phyloP scores from a whole-genome alignment of 2,888 invertebrate genomes.

The Heliconius hortense region DNA sequence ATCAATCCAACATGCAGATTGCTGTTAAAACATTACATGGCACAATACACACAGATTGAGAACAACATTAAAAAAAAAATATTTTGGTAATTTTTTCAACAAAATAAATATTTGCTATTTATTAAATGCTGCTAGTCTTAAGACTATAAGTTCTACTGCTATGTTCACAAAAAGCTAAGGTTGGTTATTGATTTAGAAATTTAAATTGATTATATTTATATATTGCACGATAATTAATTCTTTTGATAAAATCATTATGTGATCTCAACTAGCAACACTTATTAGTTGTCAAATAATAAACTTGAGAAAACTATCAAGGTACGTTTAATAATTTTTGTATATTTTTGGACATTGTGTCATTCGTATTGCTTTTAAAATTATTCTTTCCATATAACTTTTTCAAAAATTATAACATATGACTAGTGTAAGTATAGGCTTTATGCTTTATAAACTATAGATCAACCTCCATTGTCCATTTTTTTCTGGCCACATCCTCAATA shows the following conservation, averaged over 20 bases:
- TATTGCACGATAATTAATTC: no score
- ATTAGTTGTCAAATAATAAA: slow-evolving; percentile 32
- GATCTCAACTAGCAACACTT: slow-evolving; percentile 14
- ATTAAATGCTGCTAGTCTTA: not conserved
- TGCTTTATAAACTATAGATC: slow-evolving; percentile 15
- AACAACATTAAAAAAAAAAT: not conserved
- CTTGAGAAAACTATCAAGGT: slow-evolving; percentile 19
- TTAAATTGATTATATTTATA: no score
- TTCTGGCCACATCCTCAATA: slow-evolving; percentile 81
- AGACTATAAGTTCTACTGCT: no score
- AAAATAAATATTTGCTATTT: not conserved
- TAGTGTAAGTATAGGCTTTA: slow-evolving; percentile 2
- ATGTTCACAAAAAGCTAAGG: no score
- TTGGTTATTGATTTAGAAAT: no score
- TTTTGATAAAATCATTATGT: not conserved
- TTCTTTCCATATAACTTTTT: not conserved
- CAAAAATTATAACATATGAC: not conserved
- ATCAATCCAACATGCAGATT: not conserved
- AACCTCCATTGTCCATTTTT: slow-evolving; percentile 73
- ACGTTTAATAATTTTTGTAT: slow-evolving; percentile 21
- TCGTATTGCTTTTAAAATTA: not conserved
- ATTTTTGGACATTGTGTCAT: slow-evolving; percentile 6
- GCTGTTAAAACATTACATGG: not conserved
- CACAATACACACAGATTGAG: not conserved
- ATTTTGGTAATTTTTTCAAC: not conserved